phyloP scores from a whole-genome alignment of 2,888 invertebrate species.

The Lasiommata megera region DNA sequence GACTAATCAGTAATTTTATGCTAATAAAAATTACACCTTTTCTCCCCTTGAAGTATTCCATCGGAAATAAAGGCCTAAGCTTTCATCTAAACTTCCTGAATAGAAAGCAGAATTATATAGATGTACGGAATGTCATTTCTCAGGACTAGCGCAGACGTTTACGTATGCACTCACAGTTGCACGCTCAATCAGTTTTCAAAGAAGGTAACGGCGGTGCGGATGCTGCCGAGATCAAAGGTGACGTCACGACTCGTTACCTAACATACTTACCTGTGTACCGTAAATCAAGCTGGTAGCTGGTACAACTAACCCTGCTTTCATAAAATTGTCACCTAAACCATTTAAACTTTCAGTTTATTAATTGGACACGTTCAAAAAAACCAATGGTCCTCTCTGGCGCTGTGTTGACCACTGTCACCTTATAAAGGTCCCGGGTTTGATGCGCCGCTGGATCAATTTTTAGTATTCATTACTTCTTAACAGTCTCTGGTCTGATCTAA shows the following conservation, averaged over 20 bases:
- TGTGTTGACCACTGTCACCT: not conserved
- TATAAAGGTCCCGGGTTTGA: not conserved
- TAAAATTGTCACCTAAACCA: not conserved
- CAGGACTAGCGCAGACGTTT: slow-evolving; percentile 41
- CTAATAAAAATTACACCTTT: too few species aligned
- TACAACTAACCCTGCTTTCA: not conserved
- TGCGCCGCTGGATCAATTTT: too few species aligned
- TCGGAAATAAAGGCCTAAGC: not conserved
- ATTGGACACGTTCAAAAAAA: not conserved
- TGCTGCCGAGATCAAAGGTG: slow-evolving; percentile 24
- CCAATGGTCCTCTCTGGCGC: not conserved
- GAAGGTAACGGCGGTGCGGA: slow-evolving; percentile 60
- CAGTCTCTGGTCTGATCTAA: too few species aligned
- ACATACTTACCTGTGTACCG: slow-evolving; percentile 2
- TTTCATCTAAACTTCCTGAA: slow-evolving; percentile 2
- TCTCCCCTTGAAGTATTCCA: not conserved
- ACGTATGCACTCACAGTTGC: slow-evolving; percentile 73
- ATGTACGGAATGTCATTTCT: slow-evolving; percentile 49
- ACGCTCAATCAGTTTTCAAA: slow-evolving; percentile 77
- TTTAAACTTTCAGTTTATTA: not conserved
- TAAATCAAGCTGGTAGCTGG: not conserved
- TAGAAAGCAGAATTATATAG: slow-evolving; percentile 13
- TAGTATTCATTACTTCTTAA: too few species aligned
- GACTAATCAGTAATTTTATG: too few species aligned
- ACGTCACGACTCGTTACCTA: slow-evolving; percentile 26